Evolutionary conservation across 2,888 invertebrate species (phyloP), one percentile per base, ranked within the genome.

Genomic region (Monoplex corrugatus): DNA sequence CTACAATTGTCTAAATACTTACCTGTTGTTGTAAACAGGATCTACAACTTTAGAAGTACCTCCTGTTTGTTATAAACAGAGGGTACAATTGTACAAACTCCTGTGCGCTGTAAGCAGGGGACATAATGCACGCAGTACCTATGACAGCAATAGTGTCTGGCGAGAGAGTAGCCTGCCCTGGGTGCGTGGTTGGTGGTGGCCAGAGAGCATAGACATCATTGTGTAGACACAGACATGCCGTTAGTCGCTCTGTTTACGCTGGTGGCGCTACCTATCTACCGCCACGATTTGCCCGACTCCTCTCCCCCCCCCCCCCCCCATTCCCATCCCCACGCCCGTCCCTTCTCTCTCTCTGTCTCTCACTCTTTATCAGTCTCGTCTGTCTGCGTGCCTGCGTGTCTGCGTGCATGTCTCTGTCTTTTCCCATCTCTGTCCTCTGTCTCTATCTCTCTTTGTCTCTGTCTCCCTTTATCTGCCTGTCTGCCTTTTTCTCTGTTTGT

Each of bases 221-320:
- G 75, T 35, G 75, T 16, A 1, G n/a, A n/a, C n/a, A n/a, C n/a
- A n/a, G n/a, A n/a, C n/a, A n/a, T n/a, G n/a, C n/a, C n/a, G n/a
- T n/a, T n/a, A n/a, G n/a, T n/a, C n/a, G n/a, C 38, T 38, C 35
- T 75, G 75, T 75, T 75, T 75, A 75, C 16, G 75, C 75, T 75
- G 38, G 38, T 75, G 75, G 35, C 38, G 75, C 35, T 75, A 75
- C 75, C 35, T 35, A 75, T 75, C 75, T 75, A 32, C 35, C 72
- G 1, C 75, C 75, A 57, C 57, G 8, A 50, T 50, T 68, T 28
- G 10, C 68, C 28, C 50, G 8, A 8, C 50, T 50, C 50, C 50
- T 50, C 50, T 50, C 50, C 19, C 50, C 50, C 19, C 19, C 19
- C 50, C 50, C 50, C 19, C 50, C 19, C 50, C 19, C 68, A 28